Conservation (phyloP, 2,888 invertebrate species). For the Ophion ventricosus region DNA sequence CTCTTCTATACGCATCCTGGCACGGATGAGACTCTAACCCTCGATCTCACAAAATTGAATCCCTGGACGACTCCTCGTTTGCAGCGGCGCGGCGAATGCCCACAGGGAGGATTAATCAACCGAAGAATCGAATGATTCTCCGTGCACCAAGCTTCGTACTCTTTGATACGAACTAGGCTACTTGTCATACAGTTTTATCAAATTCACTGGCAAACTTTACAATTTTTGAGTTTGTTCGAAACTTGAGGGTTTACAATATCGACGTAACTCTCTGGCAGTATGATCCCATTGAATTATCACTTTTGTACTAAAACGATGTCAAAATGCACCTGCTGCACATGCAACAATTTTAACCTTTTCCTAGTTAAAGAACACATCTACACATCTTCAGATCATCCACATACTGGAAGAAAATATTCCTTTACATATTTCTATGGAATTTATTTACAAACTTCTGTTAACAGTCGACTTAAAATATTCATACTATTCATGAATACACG, state of each 20-base stretch:
- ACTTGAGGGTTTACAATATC: background rate
- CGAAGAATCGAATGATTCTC: background rate
- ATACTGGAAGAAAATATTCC: background rate
- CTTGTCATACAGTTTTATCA: background rate
- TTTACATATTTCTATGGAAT: background rate
- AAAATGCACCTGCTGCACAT: background rate
- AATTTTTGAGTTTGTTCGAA: background rate
- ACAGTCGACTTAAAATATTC: background rate
- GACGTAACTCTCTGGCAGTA: too few species aligned
- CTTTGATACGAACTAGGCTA: background rate
- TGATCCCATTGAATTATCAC: too few species aligned
- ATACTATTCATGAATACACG: background rate
- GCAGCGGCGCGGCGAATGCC: conserved; percentile 3
- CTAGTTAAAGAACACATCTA: too few species aligned
- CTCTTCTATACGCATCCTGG: conserved; percentile 26
- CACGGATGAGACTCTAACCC: conserved; percentile 36
- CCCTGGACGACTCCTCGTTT: conserved; percentile 42
- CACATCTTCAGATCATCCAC: too few species aligned
- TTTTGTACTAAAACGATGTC: background rate
- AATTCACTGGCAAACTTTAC: background rate
- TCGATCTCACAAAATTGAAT: conserved; percentile 44
- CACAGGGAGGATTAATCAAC: conserved; percentile 10
- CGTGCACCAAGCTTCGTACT: background rate
- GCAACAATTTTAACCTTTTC: background rate
- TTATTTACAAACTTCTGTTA: too few species aligned